A percentile compares a stretch with the other conserved stretches of the same genome.
phyloP scores from a whole-genome alignment of 2,797 vertebrate genomes.

The Myotis planiceps region DNA sequence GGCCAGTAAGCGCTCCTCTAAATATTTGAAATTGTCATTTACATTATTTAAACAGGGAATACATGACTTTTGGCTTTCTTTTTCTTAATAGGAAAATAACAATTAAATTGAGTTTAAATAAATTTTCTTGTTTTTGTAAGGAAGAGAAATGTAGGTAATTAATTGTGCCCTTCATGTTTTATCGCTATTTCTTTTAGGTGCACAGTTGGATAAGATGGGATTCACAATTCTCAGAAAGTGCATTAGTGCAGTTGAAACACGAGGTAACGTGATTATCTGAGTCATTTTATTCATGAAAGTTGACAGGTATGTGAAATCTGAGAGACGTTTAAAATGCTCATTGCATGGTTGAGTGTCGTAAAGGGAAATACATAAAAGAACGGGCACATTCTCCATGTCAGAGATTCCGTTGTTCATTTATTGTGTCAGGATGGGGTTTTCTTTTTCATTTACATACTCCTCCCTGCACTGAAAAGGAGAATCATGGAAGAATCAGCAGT shows the following conservation, averaged over 20 bases:
- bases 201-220: slow-evolving; percentile 95
- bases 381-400: neutral
- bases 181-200: slow-evolving; percentile 83
- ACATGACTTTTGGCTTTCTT: neutral
- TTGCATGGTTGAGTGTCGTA: neutral
- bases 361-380: neutral
- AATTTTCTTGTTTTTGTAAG: neutral
- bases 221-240: slow-evolving; percentile 94
- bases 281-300: slow-evolving; percentile 48
- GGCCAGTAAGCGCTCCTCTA: neutral
- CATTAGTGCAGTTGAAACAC: slow-evolving; percentile 94
- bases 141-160: neutral
- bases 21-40: neutral
- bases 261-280: slow-evolving; percentile 88
- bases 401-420: neutral
- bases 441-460: neutral
- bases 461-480: neutral
- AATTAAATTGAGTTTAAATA: neutral
- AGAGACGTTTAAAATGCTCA: neutral
- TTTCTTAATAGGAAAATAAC: neutral
- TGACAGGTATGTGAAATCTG: slow-evolving; percentile 43
- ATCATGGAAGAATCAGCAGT: neutral
- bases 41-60: neutral
- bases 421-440: neutral
- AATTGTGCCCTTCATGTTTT: slow-evolving; percentile 28